Percentiles rank a stretch among this genome's conserved stretches.
phyloP scores from a whole-genome alignment of 2,888 invertebrate species.

The Parasteatoda lunata region DNA sequence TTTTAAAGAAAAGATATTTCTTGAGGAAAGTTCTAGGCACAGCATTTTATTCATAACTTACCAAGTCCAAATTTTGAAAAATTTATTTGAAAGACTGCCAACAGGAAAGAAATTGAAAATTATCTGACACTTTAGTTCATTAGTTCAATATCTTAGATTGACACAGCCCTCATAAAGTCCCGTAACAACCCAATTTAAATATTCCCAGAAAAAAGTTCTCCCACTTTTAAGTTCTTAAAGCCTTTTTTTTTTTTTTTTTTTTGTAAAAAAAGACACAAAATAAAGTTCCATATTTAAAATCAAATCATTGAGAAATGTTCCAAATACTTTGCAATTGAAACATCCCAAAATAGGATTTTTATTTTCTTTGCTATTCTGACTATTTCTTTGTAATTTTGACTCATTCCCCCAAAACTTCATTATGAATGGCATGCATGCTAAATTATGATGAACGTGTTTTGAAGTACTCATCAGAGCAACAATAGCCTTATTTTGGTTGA shows the following conservation, averaged over 20 bases:
- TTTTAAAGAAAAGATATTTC: conserved; percentile 27
- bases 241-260: not conserved
- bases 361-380: too few relatives aligned
- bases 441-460: too few relatives aligned
- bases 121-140: conserved; percentile 42
- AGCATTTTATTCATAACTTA: conserved; percentile 53
- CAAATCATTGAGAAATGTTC: not conserved
- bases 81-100: not conserved
- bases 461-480: too few relatives aligned
- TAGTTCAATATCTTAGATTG: conserved; percentile 43
- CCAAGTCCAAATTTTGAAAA: conserved; percentile 22
- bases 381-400: too few relatives aligned
- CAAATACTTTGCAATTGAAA: too few relatives aligned
- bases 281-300: conserved; percentile 27
- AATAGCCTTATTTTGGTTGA: too few relatives aligned
- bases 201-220: conserved; percentile 38
- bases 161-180: conserved; percentile 37
- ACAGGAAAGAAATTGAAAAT: conserved; percentile 28
- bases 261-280: not conserved
- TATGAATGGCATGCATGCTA: too few relatives aligned
- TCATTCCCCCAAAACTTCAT: too few relatives aligned
- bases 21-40: conserved; percentile 50
- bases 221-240: conserved; percentile 46
- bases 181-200: conserved; percentile 41
- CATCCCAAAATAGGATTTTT: too few relatives aligned